Evolutionary conservation across 1,140 invertebrate species (phyloP).

Genomic region (Diorhabda carinulata): DNA sequence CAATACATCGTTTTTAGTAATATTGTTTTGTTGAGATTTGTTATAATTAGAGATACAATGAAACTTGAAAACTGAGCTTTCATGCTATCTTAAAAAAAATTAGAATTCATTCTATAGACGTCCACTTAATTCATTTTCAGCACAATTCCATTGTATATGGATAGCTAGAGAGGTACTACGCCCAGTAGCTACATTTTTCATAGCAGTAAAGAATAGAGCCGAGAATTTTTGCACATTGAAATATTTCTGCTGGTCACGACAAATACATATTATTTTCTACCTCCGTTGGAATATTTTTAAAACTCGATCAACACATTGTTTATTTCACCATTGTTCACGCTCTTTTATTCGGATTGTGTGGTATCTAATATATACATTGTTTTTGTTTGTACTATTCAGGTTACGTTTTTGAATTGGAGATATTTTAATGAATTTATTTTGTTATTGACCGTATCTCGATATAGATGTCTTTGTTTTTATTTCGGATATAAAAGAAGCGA

Average conservation of each 20-base stretch:
- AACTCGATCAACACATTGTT: constrained; percentile 41
- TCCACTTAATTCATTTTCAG: constrained; percentile 3
- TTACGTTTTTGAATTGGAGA: neutral
- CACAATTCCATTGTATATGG: constrained; percentile 12
- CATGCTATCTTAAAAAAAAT: too few species aligned
- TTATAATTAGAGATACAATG: too few species aligned
- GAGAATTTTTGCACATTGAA: constrained; percentile 30
- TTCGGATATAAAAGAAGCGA: too few species aligned
- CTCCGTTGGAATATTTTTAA: constrained; percentile 37
- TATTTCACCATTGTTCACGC: constrained; percentile 44
- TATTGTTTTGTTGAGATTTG: too few species aligned
- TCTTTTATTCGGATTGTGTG: constrained; percentile 45
- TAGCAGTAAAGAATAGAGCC: constrained; percentile 27
- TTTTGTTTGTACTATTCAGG: constrained; percentile 22
- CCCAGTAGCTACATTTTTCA: constrained; percentile 31
- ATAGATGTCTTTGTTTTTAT: neutral
- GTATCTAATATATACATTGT: constrained; percentile 45
- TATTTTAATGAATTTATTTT: constrained; percentile 1
- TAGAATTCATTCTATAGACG: too few species aligned
- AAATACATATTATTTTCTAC: constrained; percentile 43
- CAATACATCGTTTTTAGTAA: too few species aligned
- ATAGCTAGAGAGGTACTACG: constrained; percentile 14
- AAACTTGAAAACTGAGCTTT: too few species aligned
- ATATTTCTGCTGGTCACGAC: constrained; percentile 39
- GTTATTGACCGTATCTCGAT: neutral